Evolutionary conservation across 1,140 invertebrate species (phyloP).

Genomic region (Drosophila sucinea): DNA sequence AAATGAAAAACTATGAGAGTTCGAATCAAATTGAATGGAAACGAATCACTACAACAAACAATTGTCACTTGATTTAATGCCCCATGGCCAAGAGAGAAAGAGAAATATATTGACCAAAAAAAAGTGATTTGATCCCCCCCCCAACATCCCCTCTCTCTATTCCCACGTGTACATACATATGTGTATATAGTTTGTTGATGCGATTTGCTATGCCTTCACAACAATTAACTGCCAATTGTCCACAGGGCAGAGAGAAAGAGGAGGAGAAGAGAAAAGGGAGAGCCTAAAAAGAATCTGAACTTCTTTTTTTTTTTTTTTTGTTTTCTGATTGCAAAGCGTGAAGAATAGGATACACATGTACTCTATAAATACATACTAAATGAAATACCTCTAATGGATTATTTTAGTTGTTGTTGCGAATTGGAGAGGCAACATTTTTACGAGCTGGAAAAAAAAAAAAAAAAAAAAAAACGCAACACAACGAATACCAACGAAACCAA

Average conservation of each 20-base stretch:
- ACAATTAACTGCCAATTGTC: constrained; percentile 59
- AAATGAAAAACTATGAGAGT: constrained; percentile 42
- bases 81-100: constrained; percentile 20
- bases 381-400: constrained; percentile 8
- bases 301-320: constrained; percentile 11
- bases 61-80: constrained; percentile 73
- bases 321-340: constrained; percentile 61
- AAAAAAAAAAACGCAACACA: background rate
- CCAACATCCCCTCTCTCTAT: background rate
- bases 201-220: constrained; percentile 48
- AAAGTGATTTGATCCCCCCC: background rate
- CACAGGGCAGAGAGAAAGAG: background rate
- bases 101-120: constrained; percentile 10
- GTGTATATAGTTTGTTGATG: constrained; percentile 25
- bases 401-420: constrained; percentile 12
- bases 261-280: background rate
- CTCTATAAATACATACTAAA: constrained; percentile 4
- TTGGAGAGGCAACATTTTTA: constrained; percentile 29
- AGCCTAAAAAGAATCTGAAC: constrained; percentile 5
- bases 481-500: constrained; percentile 12
- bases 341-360: constrained; percentile 49
- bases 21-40: constrained; percentile 21
- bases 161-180: constrained; percentile 19
- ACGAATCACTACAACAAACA: constrained; percentile 38
- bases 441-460: background rate